Percentiles rank a stretch among this genome's conserved stretches.
phyloP scores from a whole-genome alignment of 2,888 invertebrate genomes.

The Platynereis dumerilii region DNA sequence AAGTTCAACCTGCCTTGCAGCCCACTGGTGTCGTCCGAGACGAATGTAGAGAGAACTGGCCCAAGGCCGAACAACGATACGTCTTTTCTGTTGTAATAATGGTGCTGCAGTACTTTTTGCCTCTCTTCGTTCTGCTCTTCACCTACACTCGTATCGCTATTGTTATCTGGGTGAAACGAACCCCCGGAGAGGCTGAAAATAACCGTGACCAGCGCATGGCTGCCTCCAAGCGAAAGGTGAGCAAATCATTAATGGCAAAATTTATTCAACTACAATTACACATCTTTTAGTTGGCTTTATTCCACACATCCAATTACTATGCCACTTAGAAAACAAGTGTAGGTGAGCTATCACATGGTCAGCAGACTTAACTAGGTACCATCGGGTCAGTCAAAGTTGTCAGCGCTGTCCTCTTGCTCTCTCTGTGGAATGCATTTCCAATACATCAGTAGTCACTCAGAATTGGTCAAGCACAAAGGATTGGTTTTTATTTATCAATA shows the following conservation, averaged over 20 bases:
- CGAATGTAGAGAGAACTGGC: conserved; percentile 44
- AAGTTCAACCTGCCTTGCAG: conserved; percentile 50
- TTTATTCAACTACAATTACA: not conserved
- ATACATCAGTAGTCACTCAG: too few relatives aligned
- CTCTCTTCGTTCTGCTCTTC: conserved; percentile 81
- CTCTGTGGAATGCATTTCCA: too few relatives aligned
- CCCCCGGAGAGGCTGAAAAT: conserved; percentile 88
- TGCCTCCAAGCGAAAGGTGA: conserved; percentile 85
- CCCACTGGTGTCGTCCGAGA: conserved; percentile 15
- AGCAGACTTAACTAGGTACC: too few relatives aligned
- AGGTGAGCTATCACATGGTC: too few relatives aligned
- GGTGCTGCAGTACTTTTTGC: conserved; percentile 84
- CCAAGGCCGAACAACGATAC: conserved; percentile 38
- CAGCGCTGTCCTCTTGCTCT: too few relatives aligned
- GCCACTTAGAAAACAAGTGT: too few relatives aligned
- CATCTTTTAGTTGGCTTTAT: too few relatives aligned
- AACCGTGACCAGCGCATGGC: conserved; percentile 83
- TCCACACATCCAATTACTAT: too few relatives aligned
- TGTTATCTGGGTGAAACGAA: conserved; percentile 86
- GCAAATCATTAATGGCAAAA: not conserved
- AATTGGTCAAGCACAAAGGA: too few relatives aligned
- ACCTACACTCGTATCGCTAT: conserved; percentile 86
- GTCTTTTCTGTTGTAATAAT: conserved; percentile 80
- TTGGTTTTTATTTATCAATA: too few relatives aligned
- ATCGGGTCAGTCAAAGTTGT: too few relatives aligned